Conservation (phyloP, 2,888 invertebrate genomes). For the Cryptus viduatorius region DNA sequence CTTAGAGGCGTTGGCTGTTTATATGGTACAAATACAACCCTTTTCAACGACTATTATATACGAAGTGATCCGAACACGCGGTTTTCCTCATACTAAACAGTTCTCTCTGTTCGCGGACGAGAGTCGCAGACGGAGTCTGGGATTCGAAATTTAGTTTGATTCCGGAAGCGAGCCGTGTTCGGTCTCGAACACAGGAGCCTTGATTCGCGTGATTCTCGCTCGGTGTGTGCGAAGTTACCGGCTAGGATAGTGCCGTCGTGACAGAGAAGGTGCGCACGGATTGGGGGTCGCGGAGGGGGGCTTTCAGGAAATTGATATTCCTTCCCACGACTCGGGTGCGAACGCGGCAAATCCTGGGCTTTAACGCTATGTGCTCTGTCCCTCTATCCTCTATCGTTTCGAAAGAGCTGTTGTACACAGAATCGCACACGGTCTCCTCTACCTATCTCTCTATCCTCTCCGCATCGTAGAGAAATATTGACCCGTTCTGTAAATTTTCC, state of each 20-base stretch:
- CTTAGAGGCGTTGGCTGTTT: too few species aligned
- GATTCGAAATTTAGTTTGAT: conserved; percentile 53
- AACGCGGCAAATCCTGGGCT: conserved; percentile 62
- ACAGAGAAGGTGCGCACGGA: neutral
- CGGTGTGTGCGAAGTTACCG: conserved; percentile 15
- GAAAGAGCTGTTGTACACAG: conserved; percentile 15
- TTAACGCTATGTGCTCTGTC: conserved; percentile 58
- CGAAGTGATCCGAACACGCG: conserved; percentile 15
- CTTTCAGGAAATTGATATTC: conserved; percentile 68
- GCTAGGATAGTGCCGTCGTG: neutral
- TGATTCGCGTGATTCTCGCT: conserved; percentile 61
- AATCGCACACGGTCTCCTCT: neutral
- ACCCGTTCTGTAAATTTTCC: conserved; percentile 52
- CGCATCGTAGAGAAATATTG: conserved; percentile 56
- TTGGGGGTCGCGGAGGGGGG: conserved; percentile 2
- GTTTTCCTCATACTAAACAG: conserved; percentile 36
- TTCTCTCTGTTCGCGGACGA: conserved; percentile 6
- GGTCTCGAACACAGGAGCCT: conserved; percentile 44
- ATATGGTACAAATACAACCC: too few species aligned
- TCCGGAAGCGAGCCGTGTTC: conserved; percentile 57
- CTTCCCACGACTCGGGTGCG: conserved; percentile 64
- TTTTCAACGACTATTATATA: neutral
- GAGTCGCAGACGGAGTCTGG: conserved; percentile 9
- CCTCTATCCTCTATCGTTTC: conserved; percentile 12
- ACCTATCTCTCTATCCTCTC: conserved; percentile 13